A percentile compares a stretch with the other conserved stretches of the same genome.
Conservation (phyloP, 2,888 invertebrate species). For the Chaitophorus viminalis region DNA sequence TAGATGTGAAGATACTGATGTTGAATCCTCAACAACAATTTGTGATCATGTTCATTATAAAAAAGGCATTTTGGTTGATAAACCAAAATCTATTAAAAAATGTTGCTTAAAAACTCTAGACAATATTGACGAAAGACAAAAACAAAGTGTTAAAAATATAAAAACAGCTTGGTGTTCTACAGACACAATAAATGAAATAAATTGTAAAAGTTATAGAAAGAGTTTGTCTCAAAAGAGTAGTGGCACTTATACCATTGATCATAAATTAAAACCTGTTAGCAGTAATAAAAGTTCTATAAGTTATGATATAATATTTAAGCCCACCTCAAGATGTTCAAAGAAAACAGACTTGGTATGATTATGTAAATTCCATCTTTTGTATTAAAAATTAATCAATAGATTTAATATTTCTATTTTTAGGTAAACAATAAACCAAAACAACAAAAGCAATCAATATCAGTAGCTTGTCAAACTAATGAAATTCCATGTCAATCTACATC, state of each 20-base stretch:
- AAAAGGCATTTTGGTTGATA: conserved; percentile 32
- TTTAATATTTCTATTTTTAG: background rate
- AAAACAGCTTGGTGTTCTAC: conserved; percentile 7
- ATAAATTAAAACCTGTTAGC: conserved; percentile 13
- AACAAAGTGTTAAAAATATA: background rate
- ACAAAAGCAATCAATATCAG: conserved; percentile 18
- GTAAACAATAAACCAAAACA: conserved; percentile 11
- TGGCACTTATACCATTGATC: background rate
- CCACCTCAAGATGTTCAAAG: conserved; percentile 1
- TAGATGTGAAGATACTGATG: conserved; percentile 35
- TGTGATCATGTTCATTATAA: conserved; percentile 55
- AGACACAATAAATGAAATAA: background rate
- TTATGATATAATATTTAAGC: conserved; percentile 57
- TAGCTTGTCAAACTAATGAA: conserved; percentile 34
- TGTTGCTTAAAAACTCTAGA: conserved; percentile 37
- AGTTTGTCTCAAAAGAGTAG: background rate
- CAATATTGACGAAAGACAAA: conserved; percentile 12
- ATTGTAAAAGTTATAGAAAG: background rate
- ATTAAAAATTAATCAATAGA: background rate
- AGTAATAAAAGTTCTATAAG: conserved; percentile 32
- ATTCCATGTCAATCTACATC: background rate
- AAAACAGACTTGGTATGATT: conserved; percentile 19
- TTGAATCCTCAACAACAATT: conserved; percentile 48
- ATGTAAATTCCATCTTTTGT: background rate
- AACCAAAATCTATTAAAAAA: conserved; percentile 40